Base-by-base conservation (phyloP, 1,140 invertebrate species). In the Atta cephalotes region DNA sequence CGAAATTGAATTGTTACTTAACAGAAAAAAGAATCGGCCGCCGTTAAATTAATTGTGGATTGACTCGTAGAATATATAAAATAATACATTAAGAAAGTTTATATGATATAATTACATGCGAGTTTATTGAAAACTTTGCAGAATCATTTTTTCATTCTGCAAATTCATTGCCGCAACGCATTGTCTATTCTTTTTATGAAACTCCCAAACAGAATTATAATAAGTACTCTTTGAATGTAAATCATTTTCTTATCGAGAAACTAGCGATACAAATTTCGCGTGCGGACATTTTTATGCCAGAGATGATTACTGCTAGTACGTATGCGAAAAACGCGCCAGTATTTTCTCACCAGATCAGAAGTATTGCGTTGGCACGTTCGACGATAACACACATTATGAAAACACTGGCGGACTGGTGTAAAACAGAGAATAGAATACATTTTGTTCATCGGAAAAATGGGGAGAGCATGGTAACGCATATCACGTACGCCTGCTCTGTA, bases 171-270 rank as follows among this genome's bases (percentile, higher is more conserved):
- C 31, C 14, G 14, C 56, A 39, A 14, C 12, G 16, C n/a, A 65
- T 53, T 31, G 31, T 66, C 5, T 16, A 51, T 78, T 28, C 58
- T 56, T 21, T 76, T 18, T 35, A 51, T 45, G 25, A 86, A 68
- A 6, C 12, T 53, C 53, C 10, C 49, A 7, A 21, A n/a, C 25
- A n/a, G 35, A 51, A 76, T 76, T 68, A 68, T 76, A 39, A 82
- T 80, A 35, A 4, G 31, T 5, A 62, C 62, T 71, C 39, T 5
- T 78, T 9, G 51, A 78, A 66, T 21, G 49, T 85, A 79, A 85
- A 85, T 66, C 82, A 79, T 78, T 85, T 85, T 85, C 62, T 85
- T 85, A 66, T 84, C 53, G 49, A 79, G 39, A 49, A 2, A 31
- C 10, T 31, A 14, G n/a, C 58, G 21, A 28, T 45, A 49, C 60